A percentile compares a stretch with the other conserved stretches of the same genome.
phyloP scores from a whole-genome alignment of 2,113 vertebrate genomes.

The Chloropsis cyanopogon region DNA sequence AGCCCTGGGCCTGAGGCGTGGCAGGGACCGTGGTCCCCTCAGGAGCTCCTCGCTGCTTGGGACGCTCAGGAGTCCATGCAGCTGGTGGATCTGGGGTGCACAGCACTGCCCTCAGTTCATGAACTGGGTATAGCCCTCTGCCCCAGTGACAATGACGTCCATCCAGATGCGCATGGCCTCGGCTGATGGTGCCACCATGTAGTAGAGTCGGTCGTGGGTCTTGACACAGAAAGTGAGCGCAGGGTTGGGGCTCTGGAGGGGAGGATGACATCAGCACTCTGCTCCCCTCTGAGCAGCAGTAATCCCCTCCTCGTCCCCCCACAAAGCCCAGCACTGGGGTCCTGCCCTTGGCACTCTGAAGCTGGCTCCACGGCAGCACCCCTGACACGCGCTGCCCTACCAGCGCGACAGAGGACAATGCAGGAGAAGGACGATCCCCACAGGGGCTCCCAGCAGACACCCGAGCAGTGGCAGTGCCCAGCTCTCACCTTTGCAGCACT shows the following conservation, averaged over 20 bases:
- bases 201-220: slow-evolving; percentile 96
- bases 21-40: not conserved
- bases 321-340: not conserved
- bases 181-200: slow-evolving; percentile 89
- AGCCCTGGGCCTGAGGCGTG: not conserved
- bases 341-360: not conserved
- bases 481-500: slow-evolving; percentile 84
- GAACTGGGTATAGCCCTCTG: slow-evolving; percentile 97
- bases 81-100: not conserved
- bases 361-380: too few species aligned
- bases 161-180: slow-evolving; percentile 99
- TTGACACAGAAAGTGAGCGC: slow-evolving; percentile 96
- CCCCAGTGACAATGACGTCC: slow-evolving; percentile 95
- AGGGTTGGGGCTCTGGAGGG: slow-evolving; percentile 87
- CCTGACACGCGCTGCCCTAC: rapidly evolving
- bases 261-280: not conserved
- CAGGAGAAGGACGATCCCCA: not conserved
- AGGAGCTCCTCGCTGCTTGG: not conserved
- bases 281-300: not conserved
- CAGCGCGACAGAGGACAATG: rapidly evolving
- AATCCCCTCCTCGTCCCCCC: too few species aligned
- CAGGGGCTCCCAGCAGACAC: rapidly evolving
- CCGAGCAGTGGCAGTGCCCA: rapidly evolving
- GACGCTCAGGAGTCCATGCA: not conserved
- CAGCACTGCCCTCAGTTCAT: slow-evolving; percentile 76